These are phyloP conservation scores for Caenorhabditis sp. DNA, from an alignment of 2,888 invertebrate genomes.

Conservation along the genomic window DNA sequence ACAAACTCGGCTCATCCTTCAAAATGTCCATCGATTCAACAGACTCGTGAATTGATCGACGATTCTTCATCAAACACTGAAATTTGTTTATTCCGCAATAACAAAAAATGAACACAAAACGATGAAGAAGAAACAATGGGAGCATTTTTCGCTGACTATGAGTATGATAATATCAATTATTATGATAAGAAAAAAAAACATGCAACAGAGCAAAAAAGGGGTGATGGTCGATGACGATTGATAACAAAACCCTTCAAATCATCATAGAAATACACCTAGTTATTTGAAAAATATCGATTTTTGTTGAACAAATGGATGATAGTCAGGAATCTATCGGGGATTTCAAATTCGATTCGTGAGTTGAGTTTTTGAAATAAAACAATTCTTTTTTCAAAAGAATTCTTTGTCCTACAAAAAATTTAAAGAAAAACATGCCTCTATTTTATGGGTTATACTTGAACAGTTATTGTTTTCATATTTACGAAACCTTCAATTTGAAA, in stretches of 20 bases:
- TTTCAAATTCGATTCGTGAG: slow-evolving; percentile 34
- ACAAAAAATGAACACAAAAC: background rate
- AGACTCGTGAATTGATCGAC: slow-evolving; percentile 7
- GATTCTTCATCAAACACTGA: too few species aligned
- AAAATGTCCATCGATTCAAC: slow-evolving; percentile 30
- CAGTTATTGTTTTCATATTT: too few species aligned
- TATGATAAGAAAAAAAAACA: too few species aligned
- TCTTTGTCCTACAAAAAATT: too few species aligned
- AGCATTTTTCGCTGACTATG: background rate
- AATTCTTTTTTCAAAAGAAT: too few species aligned
- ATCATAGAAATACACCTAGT: background rate
- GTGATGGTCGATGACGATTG: slow-evolving; percentile 23
- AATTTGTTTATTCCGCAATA: too few species aligned
- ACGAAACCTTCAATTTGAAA: too few species aligned
- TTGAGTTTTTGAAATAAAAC: background rate
- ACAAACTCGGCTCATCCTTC: background rate
- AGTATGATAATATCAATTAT: too few species aligned
- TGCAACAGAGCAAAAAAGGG: too few species aligned
- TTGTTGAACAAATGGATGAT: slow-evolving; percentile 20
- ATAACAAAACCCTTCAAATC: background rate
- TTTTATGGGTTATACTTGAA: too few species aligned
- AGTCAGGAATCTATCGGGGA: slow-evolving; percentile 26
- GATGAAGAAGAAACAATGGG: background rate
- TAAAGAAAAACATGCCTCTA: too few species aligned
- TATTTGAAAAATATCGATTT: background rate